Base-by-base conservation (phyloP, 2,113 vertebrate species). In the Sinocyclocheilus anophthalmus region DNA sequence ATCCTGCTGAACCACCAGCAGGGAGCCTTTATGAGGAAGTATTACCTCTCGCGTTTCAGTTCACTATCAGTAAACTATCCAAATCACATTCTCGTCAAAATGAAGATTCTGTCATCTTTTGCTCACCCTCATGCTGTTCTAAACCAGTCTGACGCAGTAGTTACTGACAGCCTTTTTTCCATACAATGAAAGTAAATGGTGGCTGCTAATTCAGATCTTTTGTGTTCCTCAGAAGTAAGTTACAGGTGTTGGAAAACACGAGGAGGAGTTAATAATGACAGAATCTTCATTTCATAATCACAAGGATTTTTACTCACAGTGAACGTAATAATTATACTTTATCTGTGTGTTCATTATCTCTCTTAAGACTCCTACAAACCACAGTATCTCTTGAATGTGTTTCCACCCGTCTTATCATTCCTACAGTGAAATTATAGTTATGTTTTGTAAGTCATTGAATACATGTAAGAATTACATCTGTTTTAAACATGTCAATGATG, bases 1-100 rank as follows among this genome's bases (percentile, higher is more conserved):
- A 76, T 77, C 0, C 84, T 92, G 26, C 80, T 92, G 26, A 84
- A 89, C 87, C 89, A 92, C 65, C 55, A 87, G 20, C 39, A 84
- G 33, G 92, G 92, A 3, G 26, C 1, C 0, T 94, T 93, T 85
- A 89, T 94, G 90, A 91, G 93, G 87, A 94, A 93, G 93, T 93
- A 39, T 76, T 24, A 24, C 24, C 42, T 10, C 10, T 73, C 1
- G 12, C n/a, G 59, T 24, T 73, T 53, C 50, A 53, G 61, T 65
- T 26, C 4, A 26, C 61, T 13, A 26, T 26, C 61, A 5, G 61
- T 26, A 65, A 13, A 53, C 50, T 16, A 13, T 53, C 50, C 13
- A 1, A 59, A 9, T 50, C 48, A 50, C 5, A 13, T 26, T 65
- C n/a, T 26, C 1, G 4, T 55, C 5, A 65, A n/a, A 63, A 63